Conservation (phyloP, 1,140 invertebrate species). For the Papilio polyxenes region DNA sequence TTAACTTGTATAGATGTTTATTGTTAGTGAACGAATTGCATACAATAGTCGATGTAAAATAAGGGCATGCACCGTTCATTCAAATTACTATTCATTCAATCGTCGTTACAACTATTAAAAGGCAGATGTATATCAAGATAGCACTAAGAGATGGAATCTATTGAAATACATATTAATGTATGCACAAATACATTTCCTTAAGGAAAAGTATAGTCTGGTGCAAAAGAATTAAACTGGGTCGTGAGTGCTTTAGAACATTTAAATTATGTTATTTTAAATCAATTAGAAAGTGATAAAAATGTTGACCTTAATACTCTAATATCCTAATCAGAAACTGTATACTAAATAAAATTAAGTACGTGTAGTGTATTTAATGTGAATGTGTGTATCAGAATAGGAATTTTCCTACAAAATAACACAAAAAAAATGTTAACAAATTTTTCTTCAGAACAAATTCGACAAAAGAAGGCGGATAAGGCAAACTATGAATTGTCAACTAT, state of each 20-base stretch:
- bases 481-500: neutral
- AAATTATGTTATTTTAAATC: too few species aligned
- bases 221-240: conserved; percentile 2
- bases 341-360: too few species aligned
- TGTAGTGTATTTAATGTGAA: too few species aligned
- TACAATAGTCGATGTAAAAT: conserved; percentile 20
- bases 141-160: neutral
- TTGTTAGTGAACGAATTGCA: conserved; percentile 17
- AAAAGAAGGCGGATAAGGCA: neutral
- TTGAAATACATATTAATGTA: neutral
- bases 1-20: neutral
- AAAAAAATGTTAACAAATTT: neutral
- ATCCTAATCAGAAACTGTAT: too few species aligned
- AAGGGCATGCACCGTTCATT: conserved; percentile 1
- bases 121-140: neutral
- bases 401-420: neutral
- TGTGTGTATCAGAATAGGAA: too few species aligned
- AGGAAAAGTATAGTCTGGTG: neutral
- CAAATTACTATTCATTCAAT: conserved; percentile 19
- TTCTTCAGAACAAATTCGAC: neutral
- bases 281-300: too few species aligned
- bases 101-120: neutral
- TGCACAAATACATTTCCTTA: neutral
- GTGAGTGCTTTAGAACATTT: neutral
- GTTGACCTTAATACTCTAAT: too few species aligned